phyloP scores from a whole-genome alignment of 2,888 invertebrate genomes.

The Troides oblongomaculatus region DNA sequence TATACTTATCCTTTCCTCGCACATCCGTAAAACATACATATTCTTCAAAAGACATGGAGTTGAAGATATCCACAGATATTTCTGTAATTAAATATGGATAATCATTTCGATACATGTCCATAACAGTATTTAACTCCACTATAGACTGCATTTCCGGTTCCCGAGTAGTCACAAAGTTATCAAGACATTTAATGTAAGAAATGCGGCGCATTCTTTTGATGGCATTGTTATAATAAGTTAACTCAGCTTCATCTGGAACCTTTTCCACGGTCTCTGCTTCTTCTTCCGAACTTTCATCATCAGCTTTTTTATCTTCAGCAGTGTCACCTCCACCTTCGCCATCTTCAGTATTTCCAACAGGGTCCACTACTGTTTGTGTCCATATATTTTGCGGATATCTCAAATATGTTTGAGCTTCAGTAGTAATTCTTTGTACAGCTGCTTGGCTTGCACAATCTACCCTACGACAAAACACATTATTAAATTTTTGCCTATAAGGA shows the following conservation, averaged over 20 bases:
- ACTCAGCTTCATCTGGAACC: conserved; percentile 53
- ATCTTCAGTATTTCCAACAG: conserved; percentile 48
- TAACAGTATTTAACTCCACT: conserved; percentile 68
- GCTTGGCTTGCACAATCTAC: conserved; percentile 81
- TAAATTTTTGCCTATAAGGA: conserved; percentile 78
- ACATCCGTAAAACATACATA: conserved; percentile 84
- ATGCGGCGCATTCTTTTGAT: conserved; percentile 57
- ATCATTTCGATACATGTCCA: conserved; percentile 83
- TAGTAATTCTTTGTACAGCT: conserved; percentile 65
- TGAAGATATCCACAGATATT: conserved; percentile 52
- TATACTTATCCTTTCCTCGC: conserved; percentile 83
- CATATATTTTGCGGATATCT: conserved; percentile 84
- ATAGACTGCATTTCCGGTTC: conserved; percentile 57
- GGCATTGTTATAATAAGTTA: conserved; percentile 56
- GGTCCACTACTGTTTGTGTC: conserved; percentile 81
- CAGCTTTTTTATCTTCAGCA: conserved; percentile 36
- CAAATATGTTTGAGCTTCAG: conserved; percentile 83
- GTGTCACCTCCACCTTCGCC: conserved; percentile 56
- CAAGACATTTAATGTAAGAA: conserved; percentile 61
- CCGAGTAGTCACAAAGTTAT: conserved; percentile 51
- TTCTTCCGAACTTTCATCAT: conserved; percentile 47
- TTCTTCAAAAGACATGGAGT: conserved; percentile 69
- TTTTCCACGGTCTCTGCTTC: conserved; percentile 43
- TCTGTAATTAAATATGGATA: conserved; percentile 73
- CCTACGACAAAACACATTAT: conserved; percentile 78